Conservation (phyloP, 2,888 invertebrate species). For the Steromphala cineraria region DNA sequence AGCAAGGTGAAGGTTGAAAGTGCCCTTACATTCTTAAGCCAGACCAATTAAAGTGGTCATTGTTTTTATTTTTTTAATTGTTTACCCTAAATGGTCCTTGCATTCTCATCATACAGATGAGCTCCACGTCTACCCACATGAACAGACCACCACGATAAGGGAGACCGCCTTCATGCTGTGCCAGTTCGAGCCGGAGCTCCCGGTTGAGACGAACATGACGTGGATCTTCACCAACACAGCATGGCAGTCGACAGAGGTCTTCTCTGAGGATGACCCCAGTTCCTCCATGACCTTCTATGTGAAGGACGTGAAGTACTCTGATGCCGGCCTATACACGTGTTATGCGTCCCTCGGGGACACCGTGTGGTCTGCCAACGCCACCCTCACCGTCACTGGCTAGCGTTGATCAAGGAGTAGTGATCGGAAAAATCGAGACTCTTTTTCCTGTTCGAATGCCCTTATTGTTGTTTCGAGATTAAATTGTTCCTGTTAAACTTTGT, state of each 20-base stretch:
- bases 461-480: too few species aligned
- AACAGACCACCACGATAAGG: background rate
- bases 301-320: background rate
- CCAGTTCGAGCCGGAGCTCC: background rate
- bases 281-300: slow-evolving; percentile 9
- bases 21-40: too few species aligned
- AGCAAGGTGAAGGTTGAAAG: too few species aligned
- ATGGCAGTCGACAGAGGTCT: background rate
- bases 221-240: background rate
- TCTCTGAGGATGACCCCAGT: background rate
- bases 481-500: too few species aligned
- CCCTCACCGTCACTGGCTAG: background rate
- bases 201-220: background rate
- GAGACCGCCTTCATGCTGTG: background rate
- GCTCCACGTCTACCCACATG: background rate
- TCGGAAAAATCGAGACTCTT: too few species aligned
- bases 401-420: too few species aligned
- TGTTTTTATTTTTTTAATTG: too few species aligned
- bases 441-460: too few species aligned
- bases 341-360: background rate
- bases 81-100: too few species aligned
- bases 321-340: slow-evolving; percentile 2
- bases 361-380: background rate
- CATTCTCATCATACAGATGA: background rate
- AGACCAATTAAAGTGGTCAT: too few species aligned